Evolutionary conservation across 2,888 invertebrate species (phyloP), one percentile per base, ranked within the genome.

Genomic region (Agonopterix alstromeriana): DNA sequence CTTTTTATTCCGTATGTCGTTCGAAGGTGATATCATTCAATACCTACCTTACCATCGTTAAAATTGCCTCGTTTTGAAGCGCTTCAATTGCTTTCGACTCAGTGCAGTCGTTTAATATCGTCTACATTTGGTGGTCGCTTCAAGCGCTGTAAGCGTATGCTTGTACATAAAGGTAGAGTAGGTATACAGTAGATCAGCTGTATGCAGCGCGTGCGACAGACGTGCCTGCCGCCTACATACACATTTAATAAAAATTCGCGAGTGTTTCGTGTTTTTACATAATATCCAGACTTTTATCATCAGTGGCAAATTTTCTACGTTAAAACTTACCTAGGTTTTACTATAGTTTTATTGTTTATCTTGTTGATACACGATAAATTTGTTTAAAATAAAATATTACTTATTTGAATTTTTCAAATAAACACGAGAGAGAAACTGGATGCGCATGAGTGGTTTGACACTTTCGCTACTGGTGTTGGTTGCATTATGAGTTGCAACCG

Each of bases 401-500:
- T 42, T 42, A 42, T 42, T 42, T 42, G 42, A n/a, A 11, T 46
- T 54, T 47, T 49, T 53, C 52, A 10, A 41, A 49, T 53, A 53
- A 55, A 54, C 47, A 54, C 48, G 48, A 67, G 60, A 65, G 69
- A 65, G 69, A 70, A 70, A 68, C 60, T 75, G 71, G 81, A 83
- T 79, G 79, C 80, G 81, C 82, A 72, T 67, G 77, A 82, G 77
- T 79, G 76, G 64, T 67, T 72, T 63, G 35, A 67, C 58, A 80
- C 82, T 85, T 85, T 85, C 82, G 73, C 74, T 71, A 61, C 58
- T 55, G 53, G 53, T 57, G 53, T 50, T 54, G 55, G 55, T 57
- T 58, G 53, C 53, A 42, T 52, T 59, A 60, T 69, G 57, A 64
- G 56, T 56, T 55, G 58, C 55, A 61, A 62, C 53, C 53, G 58